Conservation (phyloP, 2,888 invertebrate genomes). For the Eupelmus urozonus region DNA sequence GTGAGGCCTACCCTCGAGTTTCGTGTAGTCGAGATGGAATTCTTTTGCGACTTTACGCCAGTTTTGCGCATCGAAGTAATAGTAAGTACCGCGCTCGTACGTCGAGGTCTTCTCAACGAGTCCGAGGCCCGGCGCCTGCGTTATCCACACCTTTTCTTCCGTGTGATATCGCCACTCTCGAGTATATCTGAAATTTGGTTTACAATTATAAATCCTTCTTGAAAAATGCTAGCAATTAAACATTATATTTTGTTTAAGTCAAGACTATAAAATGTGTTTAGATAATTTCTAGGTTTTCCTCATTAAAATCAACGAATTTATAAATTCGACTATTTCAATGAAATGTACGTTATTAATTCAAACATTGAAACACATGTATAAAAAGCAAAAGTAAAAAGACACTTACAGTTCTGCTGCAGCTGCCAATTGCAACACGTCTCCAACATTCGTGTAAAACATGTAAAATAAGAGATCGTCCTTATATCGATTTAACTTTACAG, state of each 20-base stretch:
- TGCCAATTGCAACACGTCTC: constrained; percentile 97
- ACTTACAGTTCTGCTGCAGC: constrained; percentile 98
- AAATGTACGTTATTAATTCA: too few relatives aligned
- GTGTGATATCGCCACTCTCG: constrained; percentile 99
- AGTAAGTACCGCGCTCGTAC: constrained; percentile 99
- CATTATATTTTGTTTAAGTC: too few relatives aligned
- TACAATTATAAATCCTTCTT: too few relatives aligned
- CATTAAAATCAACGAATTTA: too few relatives aligned
- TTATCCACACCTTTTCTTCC: constrained; percentile 99
- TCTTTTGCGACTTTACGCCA: constrained; percentile 99
- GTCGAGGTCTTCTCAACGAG: constrained; percentile 96
- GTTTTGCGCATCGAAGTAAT: constrained; percentile 99
- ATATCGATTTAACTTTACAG: constrained; percentile 96
- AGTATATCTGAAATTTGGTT: constrained; percentile 90
- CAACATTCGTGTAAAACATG: constrained; percentile 99
- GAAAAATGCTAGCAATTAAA: too few relatives aligned
- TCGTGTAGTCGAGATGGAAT: constrained; percentile 99
- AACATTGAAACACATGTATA: too few relatives aligned
- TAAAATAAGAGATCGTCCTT: constrained; percentile 99
- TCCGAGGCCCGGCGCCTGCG: constrained; percentile 96
- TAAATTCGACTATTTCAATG: too few relatives aligned
- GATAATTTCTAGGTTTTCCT: too few relatives aligned
- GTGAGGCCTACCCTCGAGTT: constrained; percentile 95
- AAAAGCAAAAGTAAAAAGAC: constrained; percentile 9
- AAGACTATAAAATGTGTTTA: too few relatives aligned